A percentile compares a stretch with the other conserved stretches of the same genome.
Evolutionary conservation across 2,113 vertebrate genomes (phyloP).

Genomic region (Atlantisia rogersi): DNA sequence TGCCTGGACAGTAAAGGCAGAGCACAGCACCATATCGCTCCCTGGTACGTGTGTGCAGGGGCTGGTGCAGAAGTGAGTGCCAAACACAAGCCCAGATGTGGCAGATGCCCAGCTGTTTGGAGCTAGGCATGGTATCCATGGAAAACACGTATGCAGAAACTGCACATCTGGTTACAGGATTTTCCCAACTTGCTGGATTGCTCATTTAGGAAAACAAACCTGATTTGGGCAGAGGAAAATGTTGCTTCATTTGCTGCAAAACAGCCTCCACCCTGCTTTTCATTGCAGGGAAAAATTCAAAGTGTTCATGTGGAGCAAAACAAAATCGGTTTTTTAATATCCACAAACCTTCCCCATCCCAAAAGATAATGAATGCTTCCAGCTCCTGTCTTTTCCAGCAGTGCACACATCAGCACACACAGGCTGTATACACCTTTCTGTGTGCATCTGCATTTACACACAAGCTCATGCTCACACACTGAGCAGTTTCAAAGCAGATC

Average conservation of each 20-base stretch:
- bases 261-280: not conserved
- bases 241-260: not conserved
- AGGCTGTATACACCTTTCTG: not conserved
- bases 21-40: accelerated
- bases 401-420: not conserved
- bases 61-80: not conserved
- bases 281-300: not conserved
- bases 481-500: not conserved
- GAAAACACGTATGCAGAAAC: not conserved
- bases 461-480: not conserved
- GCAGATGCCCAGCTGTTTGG: not conserved
- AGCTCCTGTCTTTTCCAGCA: not conserved
- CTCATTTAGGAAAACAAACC: slow-evolving; percentile 15
- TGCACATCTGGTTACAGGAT: not conserved
- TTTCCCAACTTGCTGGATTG: not conserved
- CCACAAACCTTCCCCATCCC: not conserved
- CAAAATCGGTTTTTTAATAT: not conserved
- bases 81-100: not conserved
- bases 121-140: not conserved
- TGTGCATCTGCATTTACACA: not conserved
- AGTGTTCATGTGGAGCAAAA: not conserved
- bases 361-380: not conserved
- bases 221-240: not conserved
- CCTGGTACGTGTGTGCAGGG: not conserved
- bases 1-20: accelerated